Percentiles rank a stretch among this genome's conserved stretches.
These are phyloP conservation scores for Homarus americanus DNA, from an alignment of 1,140 invertebrate species.

Conservation along the genomic window DNA sequence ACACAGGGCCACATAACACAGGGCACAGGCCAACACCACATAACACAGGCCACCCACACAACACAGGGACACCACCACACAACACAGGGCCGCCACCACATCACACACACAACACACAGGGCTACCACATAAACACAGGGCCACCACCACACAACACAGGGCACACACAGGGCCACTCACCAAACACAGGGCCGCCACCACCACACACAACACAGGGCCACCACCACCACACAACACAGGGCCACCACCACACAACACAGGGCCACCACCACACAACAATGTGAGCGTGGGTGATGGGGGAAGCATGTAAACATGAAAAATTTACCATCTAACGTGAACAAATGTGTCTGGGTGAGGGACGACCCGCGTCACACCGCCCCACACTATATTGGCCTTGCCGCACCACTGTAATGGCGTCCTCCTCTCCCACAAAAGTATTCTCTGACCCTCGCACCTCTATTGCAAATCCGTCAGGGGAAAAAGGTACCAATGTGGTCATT, in stretches of 20 bases:
- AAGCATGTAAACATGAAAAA: conserved; percentile 24
- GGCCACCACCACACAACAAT: too few relatives aligned
- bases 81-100: not conserved
- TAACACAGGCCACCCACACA: not conserved
- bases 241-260: not conserved
- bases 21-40: not conserved
- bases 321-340: conserved; percentile 27
- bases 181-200: not conserved
- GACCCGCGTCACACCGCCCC: not conserved
- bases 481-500: too few relatives aligned
- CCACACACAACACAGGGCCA: not conserved
- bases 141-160: not conserved
- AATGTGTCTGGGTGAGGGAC: conserved; percentile 4
- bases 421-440: too few relatives aligned
- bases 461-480: too few relatives aligned
- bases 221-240: not conserved
- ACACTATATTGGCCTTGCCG: not conserved
- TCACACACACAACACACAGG: too few relatives aligned
- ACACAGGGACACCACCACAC: not conserved
- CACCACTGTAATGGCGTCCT: too few relatives aligned
- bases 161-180: too few relatives aligned
- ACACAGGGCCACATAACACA: not conserved
- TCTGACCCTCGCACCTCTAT: too few relatives aligned
- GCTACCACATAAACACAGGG: not conserved
- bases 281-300: not conserved